Evolutionary conservation across 2,113 vertebrate species (phyloP).

Genomic region (Tricholaema leucomelas): DNA sequence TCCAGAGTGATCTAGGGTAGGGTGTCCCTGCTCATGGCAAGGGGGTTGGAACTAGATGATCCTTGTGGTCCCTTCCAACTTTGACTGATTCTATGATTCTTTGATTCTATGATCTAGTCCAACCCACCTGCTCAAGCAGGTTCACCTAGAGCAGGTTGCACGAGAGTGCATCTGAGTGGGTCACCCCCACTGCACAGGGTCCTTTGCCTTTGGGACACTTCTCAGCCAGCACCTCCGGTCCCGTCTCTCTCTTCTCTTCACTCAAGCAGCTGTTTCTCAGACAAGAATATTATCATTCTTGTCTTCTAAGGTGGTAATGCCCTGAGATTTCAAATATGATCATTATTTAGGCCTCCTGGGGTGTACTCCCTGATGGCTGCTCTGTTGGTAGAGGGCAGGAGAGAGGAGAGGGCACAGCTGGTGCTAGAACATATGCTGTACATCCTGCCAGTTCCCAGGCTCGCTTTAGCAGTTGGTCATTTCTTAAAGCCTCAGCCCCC

Average conservation of each 20-base stretch:
- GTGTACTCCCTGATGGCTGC: neutral
- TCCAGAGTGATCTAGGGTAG: too few species aligned
- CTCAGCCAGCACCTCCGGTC: neutral
- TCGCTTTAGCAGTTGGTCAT: constrained; percentile 22
- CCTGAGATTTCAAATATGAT: constrained; percentile 37
- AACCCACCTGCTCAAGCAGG: too few species aligned
- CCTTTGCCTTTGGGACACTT: neutral
- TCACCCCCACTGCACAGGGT: neutral
- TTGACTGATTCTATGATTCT: too few species aligned
- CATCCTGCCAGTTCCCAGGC: neutral
- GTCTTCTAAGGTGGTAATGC: neutral
- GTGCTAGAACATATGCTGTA: neutral
- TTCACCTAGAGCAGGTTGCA: too few species aligned
- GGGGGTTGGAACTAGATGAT: too few species aligned
- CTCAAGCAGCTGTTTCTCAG: neutral
- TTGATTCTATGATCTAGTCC: too few species aligned
- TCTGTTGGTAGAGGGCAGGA: neutral
- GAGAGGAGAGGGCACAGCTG: neutral
- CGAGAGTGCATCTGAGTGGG: too few species aligned
- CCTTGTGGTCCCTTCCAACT: too few species aligned
- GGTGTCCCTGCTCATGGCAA: too few species aligned
- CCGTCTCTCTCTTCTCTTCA: neutral
- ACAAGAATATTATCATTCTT: constrained; percentile 2
- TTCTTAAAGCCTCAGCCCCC: constrained; percentile 28
- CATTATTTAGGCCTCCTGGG: constrained; percentile 35